Percentiles rank a stretch among this genome's conserved stretches.
Evolutionary conservation across 2,797 vertebrate genomes (phyloP).

Genomic region (Alcedo quadribrachys): DNA sequence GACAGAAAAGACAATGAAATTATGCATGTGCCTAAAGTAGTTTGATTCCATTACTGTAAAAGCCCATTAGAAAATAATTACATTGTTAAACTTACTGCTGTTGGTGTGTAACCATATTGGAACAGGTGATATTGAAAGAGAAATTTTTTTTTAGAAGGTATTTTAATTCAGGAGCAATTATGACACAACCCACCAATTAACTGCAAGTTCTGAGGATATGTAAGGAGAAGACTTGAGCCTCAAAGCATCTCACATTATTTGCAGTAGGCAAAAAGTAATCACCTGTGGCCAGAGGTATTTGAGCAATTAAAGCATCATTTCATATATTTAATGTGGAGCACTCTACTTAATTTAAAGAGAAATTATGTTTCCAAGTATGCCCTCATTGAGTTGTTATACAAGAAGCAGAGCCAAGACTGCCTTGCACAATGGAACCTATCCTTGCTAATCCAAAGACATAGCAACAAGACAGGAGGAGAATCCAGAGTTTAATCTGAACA

Average conservation of each 20-base stretch:
- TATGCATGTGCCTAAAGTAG: neutral
- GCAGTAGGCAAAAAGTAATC: neutral
- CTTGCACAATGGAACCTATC: neutral
- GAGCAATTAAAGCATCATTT: neutral
- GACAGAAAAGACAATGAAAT: neutral
- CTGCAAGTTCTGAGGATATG: neutral
- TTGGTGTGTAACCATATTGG: neutral
- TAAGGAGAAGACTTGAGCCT: neutral
- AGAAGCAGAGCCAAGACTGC: neutral
- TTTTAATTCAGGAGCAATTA: neutral
- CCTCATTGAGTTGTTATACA: neutral
- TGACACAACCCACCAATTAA: neutral
- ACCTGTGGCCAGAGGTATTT: neutral
- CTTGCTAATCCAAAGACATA: neutral
- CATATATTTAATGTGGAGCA: neutral
- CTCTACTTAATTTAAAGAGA: neutral
- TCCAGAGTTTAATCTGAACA: neutral
- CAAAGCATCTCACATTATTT: neutral
- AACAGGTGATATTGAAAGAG: neutral
- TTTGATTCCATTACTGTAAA: conserved; percentile 11
- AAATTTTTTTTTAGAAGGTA: neutral
- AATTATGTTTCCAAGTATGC: neutral
- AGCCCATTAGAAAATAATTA: conserved; percentile 31
- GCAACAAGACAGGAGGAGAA: neutral
- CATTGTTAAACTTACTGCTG: accelerated